Base-by-base conservation (phyloP, 2,113 vertebrate species). In the Seriola quinqueradiata region DNA sequence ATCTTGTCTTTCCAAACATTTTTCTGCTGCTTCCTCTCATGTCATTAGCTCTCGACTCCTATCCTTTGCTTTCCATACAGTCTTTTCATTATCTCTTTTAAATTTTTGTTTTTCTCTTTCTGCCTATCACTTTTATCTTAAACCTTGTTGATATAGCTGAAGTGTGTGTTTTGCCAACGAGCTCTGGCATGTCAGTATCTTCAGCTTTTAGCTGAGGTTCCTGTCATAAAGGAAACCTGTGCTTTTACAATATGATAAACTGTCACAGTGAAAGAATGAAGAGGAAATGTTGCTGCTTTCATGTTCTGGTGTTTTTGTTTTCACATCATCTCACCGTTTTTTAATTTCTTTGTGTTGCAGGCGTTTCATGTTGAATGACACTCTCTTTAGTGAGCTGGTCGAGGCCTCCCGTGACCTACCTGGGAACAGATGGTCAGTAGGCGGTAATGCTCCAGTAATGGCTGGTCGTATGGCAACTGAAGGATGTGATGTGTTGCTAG, bases 361-460 rank as follows among this genome's bases (percentile, higher is more conserved):
- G 84, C 92, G 96, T 54, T 95, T 95, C 25, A 86, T 97, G 88
- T 70, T 94, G 14, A 97, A 97, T 16, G 93, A 94, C 44, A 96
- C 95, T 3, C 88, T 96, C 10, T 97, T 97, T 77, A 92, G 80
- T 21, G 92, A 95, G 81, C 93, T 97, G 79, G 95, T 96, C 0
- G 95, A 96, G 55, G 91, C 92, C 0, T 95, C 96, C 38, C 94
- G 95, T 42, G 94, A 95, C 85, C 67, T 96, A 50, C 95, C 95
- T 28, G 95, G 95, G 67, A 96, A 95, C 94, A 93, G 96, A 79
- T 96, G 96, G 96, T 87, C 95, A 3, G 84, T 97, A 10, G 96
- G 96, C 3, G 96, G 96, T 46, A 97, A 97, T 65, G 96, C 96
- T 23, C 95, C 95, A 0, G 95, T 96, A 58, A 97, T 97, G 95